A percentile compares a stretch with the other conserved stretches of the same genome.
Conservation (phyloP, 2,113 vertebrate species). For the Pachypanchax playfairii region DNA sequence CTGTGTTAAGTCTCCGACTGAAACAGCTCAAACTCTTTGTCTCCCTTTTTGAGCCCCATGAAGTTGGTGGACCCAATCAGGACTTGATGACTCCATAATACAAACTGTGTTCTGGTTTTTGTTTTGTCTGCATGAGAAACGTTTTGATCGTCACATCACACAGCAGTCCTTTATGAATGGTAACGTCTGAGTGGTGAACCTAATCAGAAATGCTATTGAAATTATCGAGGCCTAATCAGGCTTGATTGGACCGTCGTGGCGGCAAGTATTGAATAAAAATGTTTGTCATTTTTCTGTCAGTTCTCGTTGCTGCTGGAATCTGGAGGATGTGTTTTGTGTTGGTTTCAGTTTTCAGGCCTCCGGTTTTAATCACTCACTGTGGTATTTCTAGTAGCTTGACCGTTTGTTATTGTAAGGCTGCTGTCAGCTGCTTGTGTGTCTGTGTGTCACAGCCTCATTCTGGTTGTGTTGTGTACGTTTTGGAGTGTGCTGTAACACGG, state of each 20-base stretch:
- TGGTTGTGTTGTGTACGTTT: conserved; percentile 39
- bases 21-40: neutral
- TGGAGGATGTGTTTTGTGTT: conserved; percentile 47
- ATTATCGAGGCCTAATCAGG: conserved; percentile 18
- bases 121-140: no score
- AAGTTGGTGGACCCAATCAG: neutral
- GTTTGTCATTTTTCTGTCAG: conserved; percentile 40
- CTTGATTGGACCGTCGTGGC: conserved; percentile 7
- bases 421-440: conserved; percentile 72
- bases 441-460: conserved; percentile 19
- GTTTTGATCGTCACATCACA: neutral
- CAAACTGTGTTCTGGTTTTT: no score
- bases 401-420: conserved; percentile 73
- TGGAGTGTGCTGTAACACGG: conserved; percentile 28
- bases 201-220: conserved; percentile 26
- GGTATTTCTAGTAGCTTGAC: conserved; percentile 77
- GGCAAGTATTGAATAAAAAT: conserved; percentile 50
- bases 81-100: neutral
- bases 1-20: no score
- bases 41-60: no score
- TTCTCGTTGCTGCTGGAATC: conserved; percentile 50
- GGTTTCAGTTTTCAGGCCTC: conserved; percentile 58
- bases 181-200: neutral
- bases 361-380: conserved; percentile 44
- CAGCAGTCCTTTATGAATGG: conserved; percentile 20